Percentiles rank a stretch among this genome's conserved stretches.
phyloP scores from a whole-genome alignment of 37 sponge, comb jelly and placozoan species.

The Chondrosia reniformis region DNA sequence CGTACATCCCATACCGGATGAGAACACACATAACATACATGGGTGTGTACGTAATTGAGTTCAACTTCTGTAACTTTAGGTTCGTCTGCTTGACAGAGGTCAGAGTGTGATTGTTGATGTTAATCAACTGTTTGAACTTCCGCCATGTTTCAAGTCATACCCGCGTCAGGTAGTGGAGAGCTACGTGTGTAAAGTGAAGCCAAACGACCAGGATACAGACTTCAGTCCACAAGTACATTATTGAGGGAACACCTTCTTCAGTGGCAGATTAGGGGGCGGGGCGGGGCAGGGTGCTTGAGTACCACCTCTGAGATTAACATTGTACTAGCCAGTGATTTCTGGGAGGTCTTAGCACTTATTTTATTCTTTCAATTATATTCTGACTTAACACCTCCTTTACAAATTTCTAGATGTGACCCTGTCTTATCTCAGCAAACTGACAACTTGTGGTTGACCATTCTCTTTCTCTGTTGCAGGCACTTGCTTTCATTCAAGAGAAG shows the following conservation, averaged over 20 bases:
- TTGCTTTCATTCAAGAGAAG: constrained; percentile 1
- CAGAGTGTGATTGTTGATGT: constrained; percentile 49
- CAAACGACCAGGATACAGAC: constrained; percentile 60
- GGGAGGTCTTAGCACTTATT: no score
- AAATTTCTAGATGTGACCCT: no score
- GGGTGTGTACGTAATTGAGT: neutral
- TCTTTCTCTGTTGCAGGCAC: constrained; percentile 13
- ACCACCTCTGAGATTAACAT: no score
- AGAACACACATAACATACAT: neutral
- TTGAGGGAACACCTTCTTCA: no score
- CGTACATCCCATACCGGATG: neutral
- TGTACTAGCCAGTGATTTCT: no score
- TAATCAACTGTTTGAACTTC: constrained; percentile 58
- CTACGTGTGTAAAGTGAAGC: constrained; percentile 51
- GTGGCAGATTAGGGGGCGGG: no score
- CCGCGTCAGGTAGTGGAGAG: constrained; percentile 65
- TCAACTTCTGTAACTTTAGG: neutral
- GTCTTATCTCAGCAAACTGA: no score
- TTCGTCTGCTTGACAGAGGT: constrained; percentile 67
- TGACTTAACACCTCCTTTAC: no score
- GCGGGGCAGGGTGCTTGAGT: no score
- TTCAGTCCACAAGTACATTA: constrained; percentile 3
- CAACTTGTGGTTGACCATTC: no score
- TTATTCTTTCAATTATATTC: no score
- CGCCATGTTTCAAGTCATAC: constrained; percentile 20